Evolutionary conservation across 2,113 vertebrate genomes (phyloP), one percentile per base, ranked within the genome.

Genomic region (Reinhardtius hippoglossoides): DNA sequence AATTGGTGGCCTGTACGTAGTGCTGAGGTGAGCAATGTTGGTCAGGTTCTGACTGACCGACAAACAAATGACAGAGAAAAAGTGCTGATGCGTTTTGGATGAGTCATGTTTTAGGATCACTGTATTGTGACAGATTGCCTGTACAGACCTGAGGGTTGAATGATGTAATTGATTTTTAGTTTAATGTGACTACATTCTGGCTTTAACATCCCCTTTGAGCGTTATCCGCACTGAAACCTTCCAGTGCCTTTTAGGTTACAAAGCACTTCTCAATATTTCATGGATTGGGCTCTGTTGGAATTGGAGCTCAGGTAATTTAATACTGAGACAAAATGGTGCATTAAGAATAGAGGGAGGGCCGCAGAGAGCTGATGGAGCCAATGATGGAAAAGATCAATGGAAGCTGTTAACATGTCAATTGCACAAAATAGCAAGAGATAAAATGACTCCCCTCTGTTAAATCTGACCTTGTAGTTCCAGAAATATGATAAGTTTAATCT

Each of bases 181-280:
- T 42, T 65, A 3, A n/a, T n/a, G 21, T 8, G 5, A 50, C 50
- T 48, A 48, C 13, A 48, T 16, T 48, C 44, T 16, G 14, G 16
- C 1, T 48, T 48, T 18, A 42, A 42, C 40, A 42, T 12, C 40
- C 40, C 12, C 2, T 12, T 12, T 50, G 15, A 7, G 15, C 70
- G 16, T 67, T 24, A 2, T 26, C 16, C n/a, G n/a, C 61, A 16
- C 55, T 23, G 62, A 66, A 63, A 59, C 23, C 76, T 78, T 82
- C 52, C 57, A 7, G 24, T 58, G 52, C 15, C 71, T 81, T 82
- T 81, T 76, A 81, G 42, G 59, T 78, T 78, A 84, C 83, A 80
- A 86, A 88, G 76, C 61, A 44, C 72, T 52, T 70, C 61, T 92
- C 74, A 84, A 88, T 85, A 74, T 90, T 90, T 92, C 56, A 91